Evolutionary conservation across 2,888 invertebrate species (phyloP).

Genomic region (Agonum fuliginosum): DNA sequence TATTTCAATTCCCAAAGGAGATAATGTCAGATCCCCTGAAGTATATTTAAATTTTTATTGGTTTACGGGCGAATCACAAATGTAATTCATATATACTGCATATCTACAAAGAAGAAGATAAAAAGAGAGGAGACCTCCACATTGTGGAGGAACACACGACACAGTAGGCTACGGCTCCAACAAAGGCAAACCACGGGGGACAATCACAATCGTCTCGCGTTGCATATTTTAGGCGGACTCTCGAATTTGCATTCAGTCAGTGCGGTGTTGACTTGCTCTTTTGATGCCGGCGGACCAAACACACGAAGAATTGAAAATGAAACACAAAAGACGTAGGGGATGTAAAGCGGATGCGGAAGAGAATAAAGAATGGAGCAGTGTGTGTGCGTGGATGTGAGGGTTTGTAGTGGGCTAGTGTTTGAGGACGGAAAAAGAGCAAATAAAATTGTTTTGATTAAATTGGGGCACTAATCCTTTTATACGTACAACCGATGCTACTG

Average conservation of each 20-base stretch:
- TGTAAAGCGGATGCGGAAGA: constrained; percentile 31
- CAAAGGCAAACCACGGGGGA: constrained; percentile 68
- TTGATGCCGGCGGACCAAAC: constrained; percentile 66
- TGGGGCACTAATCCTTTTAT: constrained; percentile 39
- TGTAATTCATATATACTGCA: constrained; percentile 59
- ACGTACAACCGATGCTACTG: neutral
- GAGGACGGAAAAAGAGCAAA: constrained; percentile 23
- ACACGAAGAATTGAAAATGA: constrained; percentile 53
- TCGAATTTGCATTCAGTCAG: constrained; percentile 71
- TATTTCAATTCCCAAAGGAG: constrained; percentile 47
- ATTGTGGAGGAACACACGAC: too few relatives aligned
- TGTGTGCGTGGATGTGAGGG: neutral
- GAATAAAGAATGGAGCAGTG: neutral
- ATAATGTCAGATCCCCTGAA: constrained; percentile 52
- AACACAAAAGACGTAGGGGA: constrained; percentile 45
- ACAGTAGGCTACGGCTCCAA: constrained; percentile 46
- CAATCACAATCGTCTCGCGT: constrained; percentile 66
- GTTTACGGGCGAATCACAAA: constrained; percentile 54
- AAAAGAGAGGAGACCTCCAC: constrained; percentile 25
- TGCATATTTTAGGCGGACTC: constrained; percentile 70
- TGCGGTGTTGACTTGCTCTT: constrained; percentile 70
- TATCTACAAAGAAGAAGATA: constrained; percentile 46
- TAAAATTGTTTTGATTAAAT: constrained; percentile 36
- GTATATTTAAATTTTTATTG: constrained; percentile 59
- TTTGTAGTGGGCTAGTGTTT: neutral